Conservation (phyloP, 1,140 invertebrate species). For the Mesaphorura yosii region DNA sequence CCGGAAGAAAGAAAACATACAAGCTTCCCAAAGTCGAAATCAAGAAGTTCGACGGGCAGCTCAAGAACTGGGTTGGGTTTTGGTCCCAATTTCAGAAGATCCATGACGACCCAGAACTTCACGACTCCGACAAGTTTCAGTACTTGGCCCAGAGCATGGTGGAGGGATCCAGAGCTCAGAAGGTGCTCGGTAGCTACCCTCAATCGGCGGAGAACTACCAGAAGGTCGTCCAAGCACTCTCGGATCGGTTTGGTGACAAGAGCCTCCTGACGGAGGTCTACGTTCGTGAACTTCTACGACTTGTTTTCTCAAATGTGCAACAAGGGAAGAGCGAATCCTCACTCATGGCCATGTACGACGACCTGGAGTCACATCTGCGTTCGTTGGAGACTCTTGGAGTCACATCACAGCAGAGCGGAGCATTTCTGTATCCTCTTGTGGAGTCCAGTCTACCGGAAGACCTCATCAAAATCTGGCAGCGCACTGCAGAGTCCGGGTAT, state of each 20-base stretch:
- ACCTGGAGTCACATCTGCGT: slow-evolving; percentile 7
- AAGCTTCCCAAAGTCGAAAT: slow-evolving; percentile 34
- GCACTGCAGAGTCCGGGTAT: background rate
- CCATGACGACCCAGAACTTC: slow-evolving; percentile 33
- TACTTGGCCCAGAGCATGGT: slow-evolving; percentile 20
- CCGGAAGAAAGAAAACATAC: background rate
- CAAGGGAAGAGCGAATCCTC: background rate
- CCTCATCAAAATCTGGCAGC: too few relatives aligned
- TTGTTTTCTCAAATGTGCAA: background rate
- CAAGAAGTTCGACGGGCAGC: slow-evolving; percentile 33
- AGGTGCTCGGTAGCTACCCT: slow-evolving; percentile 13
- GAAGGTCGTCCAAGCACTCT: slow-evolving; percentile 2
- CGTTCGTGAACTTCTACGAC: slow-evolving; percentile 3
- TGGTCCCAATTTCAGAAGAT: slow-evolving; percentile 36
- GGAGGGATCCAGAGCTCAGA: background rate
- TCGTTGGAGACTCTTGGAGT: slow-evolving; percentile 4
- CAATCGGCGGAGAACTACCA: slow-evolving; percentile 10
- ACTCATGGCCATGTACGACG: slow-evolving; percentile 3
- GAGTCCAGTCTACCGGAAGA: slow-evolving; percentile 20
- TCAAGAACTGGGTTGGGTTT: slow-evolving; percentile 35
- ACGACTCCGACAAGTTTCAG: slow-evolving; percentile 32
- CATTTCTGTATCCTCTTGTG: slow-evolving; percentile 8
- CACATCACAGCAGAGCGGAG: background rate
- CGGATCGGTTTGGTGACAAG: background rate
- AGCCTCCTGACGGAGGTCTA: slow-evolving; percentile 9